phyloP scores from a whole-genome alignment of 2,888 invertebrate genomes.

The Malacosoma neustria region DNA sequence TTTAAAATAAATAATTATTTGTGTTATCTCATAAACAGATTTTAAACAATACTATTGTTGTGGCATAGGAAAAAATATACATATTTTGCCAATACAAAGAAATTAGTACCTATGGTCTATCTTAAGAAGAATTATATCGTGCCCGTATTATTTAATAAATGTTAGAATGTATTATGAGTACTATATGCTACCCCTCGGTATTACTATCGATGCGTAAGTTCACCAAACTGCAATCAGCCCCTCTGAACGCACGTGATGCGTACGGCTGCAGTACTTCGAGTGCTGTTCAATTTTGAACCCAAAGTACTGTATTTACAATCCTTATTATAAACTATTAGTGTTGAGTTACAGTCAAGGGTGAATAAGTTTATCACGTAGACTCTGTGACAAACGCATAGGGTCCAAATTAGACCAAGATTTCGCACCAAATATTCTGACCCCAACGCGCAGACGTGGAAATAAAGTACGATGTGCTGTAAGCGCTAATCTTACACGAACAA shows the following conservation, averaged over 20 bases:
- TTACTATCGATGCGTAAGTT: constrained; percentile 40
- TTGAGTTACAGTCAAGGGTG: constrained; percentile 38
- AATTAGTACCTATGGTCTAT: too few relatives aligned
- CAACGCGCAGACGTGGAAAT: constrained; percentile 65
- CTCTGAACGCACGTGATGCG: constrained; percentile 48
- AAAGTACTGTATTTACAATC: background rate
- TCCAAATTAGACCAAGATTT: constrained; percentile 40
- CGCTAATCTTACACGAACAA: constrained; percentile 42
- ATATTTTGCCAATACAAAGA: too few relatives aligned
- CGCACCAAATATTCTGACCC: constrained; percentile 33
- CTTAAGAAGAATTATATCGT: too few relatives aligned
- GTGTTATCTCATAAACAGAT: too few relatives aligned
- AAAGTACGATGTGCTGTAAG: constrained; percentile 61
- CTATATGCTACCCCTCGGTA: constrained; percentile 27
- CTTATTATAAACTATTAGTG: constrained; percentile 5
- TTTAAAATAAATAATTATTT: too few relatives aligned
- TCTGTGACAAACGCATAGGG: constrained; percentile 44
- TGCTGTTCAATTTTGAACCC: constrained; percentile 13
- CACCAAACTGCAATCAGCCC: constrained; percentile 62
- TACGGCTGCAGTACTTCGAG: constrained; percentile 39
- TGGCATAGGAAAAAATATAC: too few relatives aligned
- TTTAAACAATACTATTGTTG: too few relatives aligned
- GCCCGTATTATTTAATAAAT: too few relatives aligned
- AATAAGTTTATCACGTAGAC: constrained; percentile 36
- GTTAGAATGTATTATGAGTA: too few relatives aligned